phyloP scores from a whole-genome alignment of 2,113 vertebrate species.

The Muscicapa adusta region DNA sequence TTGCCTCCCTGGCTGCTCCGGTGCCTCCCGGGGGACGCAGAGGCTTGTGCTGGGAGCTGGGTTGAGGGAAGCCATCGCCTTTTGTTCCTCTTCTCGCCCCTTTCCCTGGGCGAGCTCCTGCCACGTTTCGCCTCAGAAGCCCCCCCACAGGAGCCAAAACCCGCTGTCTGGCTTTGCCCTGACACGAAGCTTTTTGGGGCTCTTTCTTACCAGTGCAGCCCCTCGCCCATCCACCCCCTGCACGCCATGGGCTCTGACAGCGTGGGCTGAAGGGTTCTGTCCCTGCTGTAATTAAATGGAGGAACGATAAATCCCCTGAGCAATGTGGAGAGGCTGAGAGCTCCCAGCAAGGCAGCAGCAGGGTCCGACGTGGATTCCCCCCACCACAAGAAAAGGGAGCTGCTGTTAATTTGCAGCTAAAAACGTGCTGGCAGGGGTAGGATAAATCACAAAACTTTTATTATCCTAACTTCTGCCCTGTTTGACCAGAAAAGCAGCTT shows the following conservation, averaged over 20 bases:
- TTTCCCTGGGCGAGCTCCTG: neutral
- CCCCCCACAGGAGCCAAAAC: neutral
- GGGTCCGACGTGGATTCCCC: fast-evolving
- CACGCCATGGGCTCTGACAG: fast-evolving
- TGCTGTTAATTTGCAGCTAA: neutral
- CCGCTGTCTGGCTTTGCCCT: neutral
- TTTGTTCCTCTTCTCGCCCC: neutral
- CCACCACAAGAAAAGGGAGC: neutral
- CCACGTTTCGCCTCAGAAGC: neutral
- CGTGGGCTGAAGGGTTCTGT: neutral
- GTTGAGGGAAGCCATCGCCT: neutral
- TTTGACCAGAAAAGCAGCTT: neutral
- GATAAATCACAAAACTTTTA: neutral
- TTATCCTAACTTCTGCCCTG: fast-evolving
- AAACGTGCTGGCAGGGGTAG: neutral
- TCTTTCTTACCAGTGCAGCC: neutral
- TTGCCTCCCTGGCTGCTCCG: neutral
- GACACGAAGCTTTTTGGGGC: neutral
- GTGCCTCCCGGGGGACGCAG: neutral
- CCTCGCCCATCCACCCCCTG: fast-evolving
- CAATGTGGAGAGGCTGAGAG: fast-evolving
- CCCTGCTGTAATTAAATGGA: fast-evolving
- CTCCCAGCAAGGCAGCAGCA: neutral
- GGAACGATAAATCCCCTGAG: neutral
- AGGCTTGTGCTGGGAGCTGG: neutral